phyloP scores from a whole-genome alignment of 2,113 vertebrate genomes.

The Anthoscopus minutus region DNA sequence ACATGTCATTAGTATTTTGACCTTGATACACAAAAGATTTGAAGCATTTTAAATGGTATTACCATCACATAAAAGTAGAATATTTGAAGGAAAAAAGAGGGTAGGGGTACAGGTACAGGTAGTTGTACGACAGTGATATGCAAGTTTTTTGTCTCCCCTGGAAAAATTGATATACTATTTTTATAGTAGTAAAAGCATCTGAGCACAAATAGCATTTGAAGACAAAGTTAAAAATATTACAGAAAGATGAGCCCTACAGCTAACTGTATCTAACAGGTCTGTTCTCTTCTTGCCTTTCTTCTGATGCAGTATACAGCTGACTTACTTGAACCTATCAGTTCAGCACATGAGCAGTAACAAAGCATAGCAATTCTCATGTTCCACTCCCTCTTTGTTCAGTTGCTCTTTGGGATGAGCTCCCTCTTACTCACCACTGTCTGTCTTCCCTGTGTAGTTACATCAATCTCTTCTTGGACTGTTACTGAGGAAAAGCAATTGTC shows the following conservation, averaged over 20 bases:
- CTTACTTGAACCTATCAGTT: not conserved
- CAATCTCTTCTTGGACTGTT: not conserved
- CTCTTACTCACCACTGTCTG: not conserved
- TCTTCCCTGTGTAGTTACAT: not conserved
- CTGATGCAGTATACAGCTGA: not conserved
- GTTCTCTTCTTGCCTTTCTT: not conserved
- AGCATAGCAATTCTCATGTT: not conserved
- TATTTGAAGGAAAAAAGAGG: not conserved
- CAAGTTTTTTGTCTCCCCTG: not conserved
- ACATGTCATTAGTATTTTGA: not conserved
- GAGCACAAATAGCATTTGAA: not conserved
- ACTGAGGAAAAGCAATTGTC: constrained; percentile 36
- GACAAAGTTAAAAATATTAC: not conserved
- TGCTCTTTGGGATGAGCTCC: not conserved
- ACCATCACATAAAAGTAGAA: not conserved
- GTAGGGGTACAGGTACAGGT: not conserved
- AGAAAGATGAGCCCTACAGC: not conserved
- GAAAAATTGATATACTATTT: not conserved
- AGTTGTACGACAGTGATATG: not conserved
- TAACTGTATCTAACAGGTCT: not conserved
- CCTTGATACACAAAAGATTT: not conserved
- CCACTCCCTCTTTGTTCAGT: not conserved
- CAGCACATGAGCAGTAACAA: not conserved
- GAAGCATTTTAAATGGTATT: not conserved
- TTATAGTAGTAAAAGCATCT: not conserved